phyloP scores from a whole-genome alignment of 2,888 invertebrate species.

The Lochmaea crataegi region DNA sequence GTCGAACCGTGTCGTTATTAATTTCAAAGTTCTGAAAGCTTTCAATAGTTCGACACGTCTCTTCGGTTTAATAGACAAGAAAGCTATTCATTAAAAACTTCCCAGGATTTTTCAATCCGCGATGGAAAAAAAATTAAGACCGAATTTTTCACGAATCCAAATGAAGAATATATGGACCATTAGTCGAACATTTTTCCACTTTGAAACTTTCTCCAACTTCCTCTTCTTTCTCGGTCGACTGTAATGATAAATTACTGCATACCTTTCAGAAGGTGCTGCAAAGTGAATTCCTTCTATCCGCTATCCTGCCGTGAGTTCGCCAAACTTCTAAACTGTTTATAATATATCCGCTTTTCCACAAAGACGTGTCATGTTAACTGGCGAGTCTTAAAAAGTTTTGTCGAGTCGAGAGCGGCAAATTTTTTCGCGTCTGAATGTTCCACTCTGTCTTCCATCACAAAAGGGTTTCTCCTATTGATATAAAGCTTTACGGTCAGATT shows the following conservation, averaged over 20 bases:
- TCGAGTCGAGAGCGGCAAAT: constrained; percentile 24
- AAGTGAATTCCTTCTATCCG: constrained; percentile 50
- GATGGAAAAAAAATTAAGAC: constrained; percentile 44
- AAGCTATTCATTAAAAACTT: constrained; percentile 43
- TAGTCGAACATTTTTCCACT: constrained; percentile 53
- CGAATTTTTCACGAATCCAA: constrained; percentile 46
- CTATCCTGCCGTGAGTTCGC: constrained; percentile 48
- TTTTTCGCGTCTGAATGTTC: constrained; percentile 17
- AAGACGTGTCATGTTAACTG: constrained; percentile 50
- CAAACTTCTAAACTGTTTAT: constrained; percentile 56
- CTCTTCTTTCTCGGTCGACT: constrained; percentile 46
- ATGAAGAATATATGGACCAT: constrained; percentile 54
- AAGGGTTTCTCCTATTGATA: constrained; percentile 38
- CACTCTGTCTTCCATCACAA: constrained; percentile 29
- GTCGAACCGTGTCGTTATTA: constrained; percentile 30
- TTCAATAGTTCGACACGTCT: constrained; percentile 31
- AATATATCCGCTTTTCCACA: constrained; percentile 50
- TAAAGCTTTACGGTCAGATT: constrained; percentile 41
- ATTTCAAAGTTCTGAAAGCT: constrained; percentile 25
- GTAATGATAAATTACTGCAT: constrained; percentile 57
- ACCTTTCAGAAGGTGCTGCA: constrained; percentile 54
- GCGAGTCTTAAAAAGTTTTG: constrained; percentile 45
- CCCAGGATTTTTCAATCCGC: constrained; percentile 32
- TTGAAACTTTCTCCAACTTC: constrained; percentile 52
- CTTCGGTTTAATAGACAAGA: constrained; percentile 33